These are phyloP conservation scores for Danio kyathit DNA, from an alignment of 2,797 vertebrate species.

Conservation along the genomic window DNA sequence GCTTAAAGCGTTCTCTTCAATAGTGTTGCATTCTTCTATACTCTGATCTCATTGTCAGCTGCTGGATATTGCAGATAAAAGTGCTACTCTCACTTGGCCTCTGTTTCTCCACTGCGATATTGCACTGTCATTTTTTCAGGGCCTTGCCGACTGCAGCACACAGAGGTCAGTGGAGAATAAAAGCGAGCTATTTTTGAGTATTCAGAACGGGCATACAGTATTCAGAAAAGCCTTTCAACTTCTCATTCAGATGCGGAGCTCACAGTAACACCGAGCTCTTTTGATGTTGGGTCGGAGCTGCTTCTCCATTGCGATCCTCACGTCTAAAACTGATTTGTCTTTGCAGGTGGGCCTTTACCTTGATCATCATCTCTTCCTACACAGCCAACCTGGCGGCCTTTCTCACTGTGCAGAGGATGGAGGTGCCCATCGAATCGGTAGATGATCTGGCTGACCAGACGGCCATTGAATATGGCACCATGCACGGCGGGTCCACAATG, in stretches of 20 bases:
- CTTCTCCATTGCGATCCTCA: conserved; percentile 56
- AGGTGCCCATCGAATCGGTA: conserved; percentile 96
- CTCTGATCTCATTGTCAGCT: conserved; percentile 22
- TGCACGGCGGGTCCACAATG: conserved; percentile 98
- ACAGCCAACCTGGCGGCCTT: conserved; percentile 98
- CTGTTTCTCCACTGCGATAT: conserved; percentile 36
- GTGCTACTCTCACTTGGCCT: conserved; percentile 31
- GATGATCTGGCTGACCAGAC: conserved; percentile 99
- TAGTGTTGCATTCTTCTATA: neutral
- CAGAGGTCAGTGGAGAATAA: conserved; percentile 52
- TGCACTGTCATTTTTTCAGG: conserved; percentile 37
- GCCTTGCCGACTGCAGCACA: conserved; percentile 30
- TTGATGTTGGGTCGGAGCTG: conserved; percentile 20
- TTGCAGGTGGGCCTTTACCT: conserved; percentile 96
- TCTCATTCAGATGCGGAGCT: conserved; percentile 39
- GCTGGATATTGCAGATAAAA: conserved; percentile 43
- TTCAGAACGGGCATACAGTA: conserved; percentile 29
- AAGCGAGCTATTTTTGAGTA: conserved; percentile 47
- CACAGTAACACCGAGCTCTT: neutral
- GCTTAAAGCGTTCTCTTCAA: neutral
- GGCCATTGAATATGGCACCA: conserved; percentile 95
- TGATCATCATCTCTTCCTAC: conserved; percentile 99
- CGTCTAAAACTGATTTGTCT: conserved; percentile 45
- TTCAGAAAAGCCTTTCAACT: conserved; percentile 42
- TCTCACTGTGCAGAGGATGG: conserved; percentile 98